A percentile compares a stretch with the other conserved stretches of the same genome.
Evolutionary conservation across 2,888 invertebrate genomes (phyloP).

Genomic region (Aspidiotus destructor): DNA sequence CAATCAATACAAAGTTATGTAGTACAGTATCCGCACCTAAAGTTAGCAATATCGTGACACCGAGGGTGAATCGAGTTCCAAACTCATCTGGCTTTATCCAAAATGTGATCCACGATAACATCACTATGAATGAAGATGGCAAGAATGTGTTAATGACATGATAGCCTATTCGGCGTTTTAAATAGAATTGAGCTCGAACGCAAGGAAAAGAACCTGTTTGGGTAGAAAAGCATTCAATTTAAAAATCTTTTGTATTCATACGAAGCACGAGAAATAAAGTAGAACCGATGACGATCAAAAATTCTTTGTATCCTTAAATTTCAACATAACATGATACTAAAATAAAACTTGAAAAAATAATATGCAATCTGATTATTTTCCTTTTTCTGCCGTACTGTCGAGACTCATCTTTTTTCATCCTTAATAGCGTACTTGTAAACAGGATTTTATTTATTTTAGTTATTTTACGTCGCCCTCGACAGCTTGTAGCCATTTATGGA

Average conservation of each 20-base stretch:
- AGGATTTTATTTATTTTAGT: too few species aligned
- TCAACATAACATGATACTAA: too few species aligned
- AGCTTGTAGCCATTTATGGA: too few species aligned
- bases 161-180: slow-evolving; percentile 22
- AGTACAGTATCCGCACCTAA: slow-evolving; percentile 1
- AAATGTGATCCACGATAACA: slow-evolving; percentile 26
- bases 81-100: slow-evolving; percentile 26
- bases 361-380: too few species aligned
- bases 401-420: too few species aligned
- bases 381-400: too few species aligned
- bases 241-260: not conserved
- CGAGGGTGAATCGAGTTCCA: slow-evolving; percentile 20
- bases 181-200: slow-evolving; percentile 3
- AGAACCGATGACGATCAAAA: too few species aligned
- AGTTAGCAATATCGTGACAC: slow-evolving; percentile 12
- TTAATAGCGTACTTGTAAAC: too few species aligned
- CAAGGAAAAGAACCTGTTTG: slow-evolving; percentile 15
- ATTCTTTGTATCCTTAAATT: too few species aligned
- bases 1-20: not conserved
- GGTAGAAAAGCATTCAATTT: not conserved
- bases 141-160: slow-evolving; percentile 21
- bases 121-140: slow-evolving; percentile 14
- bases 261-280: too few species aligned
- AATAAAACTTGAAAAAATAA: too few species aligned
- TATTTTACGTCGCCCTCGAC: too few species aligned